A percentile compares a stretch with the other conserved stretches of the same genome.
Evolutionary conservation across 1,140 invertebrate species (phyloP).

Genomic region (Pseudobourletiella spinata): DNA sequence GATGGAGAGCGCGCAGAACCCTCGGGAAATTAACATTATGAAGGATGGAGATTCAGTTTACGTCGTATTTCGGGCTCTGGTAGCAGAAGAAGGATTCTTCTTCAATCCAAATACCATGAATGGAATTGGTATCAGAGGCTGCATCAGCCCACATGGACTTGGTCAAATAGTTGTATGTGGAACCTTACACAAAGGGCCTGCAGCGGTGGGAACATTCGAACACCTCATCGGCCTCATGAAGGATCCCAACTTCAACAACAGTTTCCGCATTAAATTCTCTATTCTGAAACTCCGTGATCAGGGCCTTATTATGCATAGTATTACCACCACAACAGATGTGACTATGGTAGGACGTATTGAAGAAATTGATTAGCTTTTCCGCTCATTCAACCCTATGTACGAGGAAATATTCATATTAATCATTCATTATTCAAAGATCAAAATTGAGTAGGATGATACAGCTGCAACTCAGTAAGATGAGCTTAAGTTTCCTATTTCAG

Average conservation of each 20-base stretch:
- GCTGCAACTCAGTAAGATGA: too few relatives aligned
- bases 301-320: too few relatives aligned
- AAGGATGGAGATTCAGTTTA: conserved; percentile 38
- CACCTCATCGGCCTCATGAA: conserved; percentile 51
- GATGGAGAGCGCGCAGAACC: conserved; percentile 33
- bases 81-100: conserved; percentile 44
- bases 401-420: too few relatives aligned
- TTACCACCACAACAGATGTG: too few relatives aligned
- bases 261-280: conserved; percentile 52
- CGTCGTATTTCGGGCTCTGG: conserved; percentile 40
- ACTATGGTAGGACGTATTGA: too few relatives aligned
- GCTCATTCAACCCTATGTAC: too few relatives aligned
- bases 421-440: too few relatives aligned
- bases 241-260: conserved; percentile 50
- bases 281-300: too few relatives aligned
- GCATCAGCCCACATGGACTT: conserved; percentile 51
- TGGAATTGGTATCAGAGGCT: conserved; percentile 45
- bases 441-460: too few relatives aligned
- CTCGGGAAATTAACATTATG: conserved; percentile 28
- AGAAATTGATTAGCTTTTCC: too few relatives aligned
- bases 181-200: conserved; percentile 46
- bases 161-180: conserved; percentile 52
- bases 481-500: too few relatives aligned
- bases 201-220: conserved; percentile 53
- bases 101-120: conserved; percentile 53